Conservation (phyloP, 2,113 vertebrate species). For the Mirounga angustirostris region DNA sequence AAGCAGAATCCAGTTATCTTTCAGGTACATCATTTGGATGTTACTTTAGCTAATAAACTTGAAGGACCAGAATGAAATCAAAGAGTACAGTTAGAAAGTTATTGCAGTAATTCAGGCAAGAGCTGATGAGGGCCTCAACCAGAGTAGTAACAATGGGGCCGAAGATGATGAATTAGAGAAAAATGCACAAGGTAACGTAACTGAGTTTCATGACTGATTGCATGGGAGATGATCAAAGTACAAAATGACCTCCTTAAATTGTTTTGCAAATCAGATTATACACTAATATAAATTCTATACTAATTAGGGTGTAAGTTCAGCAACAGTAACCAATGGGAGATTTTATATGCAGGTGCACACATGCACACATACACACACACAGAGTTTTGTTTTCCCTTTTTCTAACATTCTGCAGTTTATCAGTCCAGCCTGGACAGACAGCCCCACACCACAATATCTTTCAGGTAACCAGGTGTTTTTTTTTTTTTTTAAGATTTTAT, state of each 20-base stretch:
- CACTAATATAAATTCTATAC: not conserved
- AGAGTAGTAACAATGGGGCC: not conserved
- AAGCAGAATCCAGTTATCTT: not conserved
- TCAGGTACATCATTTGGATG: not conserved
- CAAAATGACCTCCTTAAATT: constrained; percentile 4
- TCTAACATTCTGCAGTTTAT: not conserved
- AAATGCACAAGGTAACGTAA: not conserved
- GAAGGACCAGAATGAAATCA: constrained; percentile 5
- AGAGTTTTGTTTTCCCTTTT: not conserved
- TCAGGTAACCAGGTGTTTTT: not conserved
- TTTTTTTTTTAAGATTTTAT: not conserved
- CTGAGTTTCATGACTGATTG: constrained; percentile 13
- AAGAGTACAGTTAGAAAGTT: not conserved
- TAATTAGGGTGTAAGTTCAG: not conserved
- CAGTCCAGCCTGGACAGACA: not conserved
- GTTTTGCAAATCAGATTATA: not conserved
- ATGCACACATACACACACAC: not conserved
- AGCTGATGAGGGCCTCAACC: not conserved
- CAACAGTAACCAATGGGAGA: not conserved
- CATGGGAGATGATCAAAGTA: not conserved
- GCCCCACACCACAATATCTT: not conserved
- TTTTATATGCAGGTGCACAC: not conserved
- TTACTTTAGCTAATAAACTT: not conserved
- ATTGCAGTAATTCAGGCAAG: not conserved
- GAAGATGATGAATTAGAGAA: not conserved